These are phyloP conservation scores for Flexamia atlantica DNA, from an alignment of 2,888 invertebrate species.

Conservation along the genomic window DNA sequence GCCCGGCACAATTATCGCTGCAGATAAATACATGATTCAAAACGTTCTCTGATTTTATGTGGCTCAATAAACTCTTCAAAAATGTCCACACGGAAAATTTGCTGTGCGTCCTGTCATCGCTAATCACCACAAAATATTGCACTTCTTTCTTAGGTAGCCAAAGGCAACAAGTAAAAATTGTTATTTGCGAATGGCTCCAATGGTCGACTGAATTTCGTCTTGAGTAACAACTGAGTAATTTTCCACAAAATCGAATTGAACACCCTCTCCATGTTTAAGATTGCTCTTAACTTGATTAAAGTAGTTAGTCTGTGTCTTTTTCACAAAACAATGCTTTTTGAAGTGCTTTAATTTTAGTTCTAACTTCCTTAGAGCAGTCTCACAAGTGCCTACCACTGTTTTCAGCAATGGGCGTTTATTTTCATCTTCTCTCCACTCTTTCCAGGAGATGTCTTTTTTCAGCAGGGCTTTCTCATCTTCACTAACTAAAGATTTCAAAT, in stretches of 20 bases:
- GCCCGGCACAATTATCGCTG: constrained; percentile 37
- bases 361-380: background rate
- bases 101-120: constrained; percentile 33
- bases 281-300: constrained; percentile 3
- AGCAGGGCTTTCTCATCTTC: constrained; percentile 1
- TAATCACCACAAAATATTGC: constrained; percentile 20
- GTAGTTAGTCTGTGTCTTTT: constrained; percentile 21
- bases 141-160: constrained; percentile 20
- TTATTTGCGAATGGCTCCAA: constrained; percentile 36
- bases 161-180: constrained; percentile 25
- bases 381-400: constrained; percentile 7
- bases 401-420: background rate
- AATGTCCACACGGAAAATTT: constrained; percentile 46
- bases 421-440: constrained; percentile 23
- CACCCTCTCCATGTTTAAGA: background rate
- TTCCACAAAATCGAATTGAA: constrained; percentile 30
- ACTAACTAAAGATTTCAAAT: constrained; percentile 11
- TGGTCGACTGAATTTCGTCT: constrained; percentile 42
- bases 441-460: constrained; percentile 25
- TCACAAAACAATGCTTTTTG: constrained; percentile 30
- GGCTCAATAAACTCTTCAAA: background rate
- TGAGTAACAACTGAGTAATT: constrained; percentile 27
- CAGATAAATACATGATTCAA: constrained; percentile 10
- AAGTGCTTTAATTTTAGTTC: constrained; percentile 22
- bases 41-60: background rate